phyloP scores from a whole-genome alignment of 2,797 vertebrate genomes.

The Crypturellus tataupa region DNA sequence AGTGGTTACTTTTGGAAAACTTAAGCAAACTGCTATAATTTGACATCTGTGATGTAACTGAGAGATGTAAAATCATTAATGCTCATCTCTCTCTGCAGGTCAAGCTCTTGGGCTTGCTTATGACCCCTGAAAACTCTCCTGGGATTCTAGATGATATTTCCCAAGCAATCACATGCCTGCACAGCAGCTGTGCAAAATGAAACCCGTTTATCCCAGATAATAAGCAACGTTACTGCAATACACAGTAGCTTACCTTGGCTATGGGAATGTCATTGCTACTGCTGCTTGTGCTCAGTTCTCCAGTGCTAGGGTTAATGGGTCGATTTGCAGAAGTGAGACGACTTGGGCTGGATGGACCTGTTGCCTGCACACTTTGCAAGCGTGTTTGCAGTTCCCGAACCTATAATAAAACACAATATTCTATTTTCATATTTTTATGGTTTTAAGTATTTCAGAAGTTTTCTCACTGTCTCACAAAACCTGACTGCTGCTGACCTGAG shows the following conservation, averaged over 20 bases:
- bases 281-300: constrained; percentile 90
- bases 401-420: constrained; percentile 70
- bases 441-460: neutral
- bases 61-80: constrained; percentile 22
- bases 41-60: neutral
- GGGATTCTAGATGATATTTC: neutral
- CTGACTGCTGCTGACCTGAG: neutral
- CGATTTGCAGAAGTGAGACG: constrained; percentile 84
- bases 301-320: constrained; percentile 88
- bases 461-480: neutral
- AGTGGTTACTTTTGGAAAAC: constrained; percentile 22
- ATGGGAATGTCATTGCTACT: constrained; percentile 91
- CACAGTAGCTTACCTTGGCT: constrained; percentile 82
- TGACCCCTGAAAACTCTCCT: neutral
- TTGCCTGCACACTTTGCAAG: constrained; percentile 86
- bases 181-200: neutral
- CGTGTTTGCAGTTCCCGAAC: constrained; percentile 89
- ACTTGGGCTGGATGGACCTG: constrained; percentile 85
- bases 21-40: constrained; percentile 25
- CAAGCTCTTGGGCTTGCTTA: neutral
- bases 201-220: neutral
- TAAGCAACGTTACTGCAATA: neutral
- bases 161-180: neutral
- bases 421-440: neutral
- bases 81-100: constrained; percentile 14